Percentiles rank a stretch among this genome's conserved stretches.
Evolutionary conservation across 2,797 vertebrate species (phyloP).

Genomic region (Cyclopterus lumpus): DNA sequence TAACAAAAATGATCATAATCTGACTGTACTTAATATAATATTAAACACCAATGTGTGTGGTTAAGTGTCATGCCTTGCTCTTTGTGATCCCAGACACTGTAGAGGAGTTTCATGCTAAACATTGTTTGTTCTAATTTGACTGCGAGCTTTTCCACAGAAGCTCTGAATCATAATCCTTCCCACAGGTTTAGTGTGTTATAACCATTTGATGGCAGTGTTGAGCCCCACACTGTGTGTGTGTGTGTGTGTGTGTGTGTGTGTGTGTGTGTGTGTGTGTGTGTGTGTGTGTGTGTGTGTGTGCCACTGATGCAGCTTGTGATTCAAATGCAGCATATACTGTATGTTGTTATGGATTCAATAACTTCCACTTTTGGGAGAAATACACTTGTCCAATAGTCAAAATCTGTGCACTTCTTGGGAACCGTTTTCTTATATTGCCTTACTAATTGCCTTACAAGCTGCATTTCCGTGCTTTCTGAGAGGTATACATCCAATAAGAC

Average conservation of each 20-base stretch:
- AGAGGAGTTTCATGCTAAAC: not conserved
- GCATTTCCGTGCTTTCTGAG: not conserved
- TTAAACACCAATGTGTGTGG: not conserved
- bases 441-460: not conserved
- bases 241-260: not conserved
- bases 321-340: not conserved
- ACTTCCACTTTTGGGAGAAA: not conserved
- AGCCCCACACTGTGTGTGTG: slow-evolving; percentile 43
- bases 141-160: not conserved
- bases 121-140: not conserved
- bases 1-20: not conserved
- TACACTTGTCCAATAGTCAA: not conserved
- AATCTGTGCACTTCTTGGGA: not conserved
- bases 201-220: slow-evolving; percentile 81
- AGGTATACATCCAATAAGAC: not conserved
- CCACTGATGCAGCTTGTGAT: not conserved
- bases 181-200: slow-evolving; percentile 22
- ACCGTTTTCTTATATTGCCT: not conserved
- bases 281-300: no score
- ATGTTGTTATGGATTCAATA: not conserved
- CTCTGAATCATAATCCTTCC: not conserved
- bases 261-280: no score
- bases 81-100: not conserved
- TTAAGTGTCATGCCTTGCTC: not conserved
- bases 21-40: not conserved